Conservation (phyloP, 1,140 invertebrate species). For the Aphaenogaster floridana region DNA sequence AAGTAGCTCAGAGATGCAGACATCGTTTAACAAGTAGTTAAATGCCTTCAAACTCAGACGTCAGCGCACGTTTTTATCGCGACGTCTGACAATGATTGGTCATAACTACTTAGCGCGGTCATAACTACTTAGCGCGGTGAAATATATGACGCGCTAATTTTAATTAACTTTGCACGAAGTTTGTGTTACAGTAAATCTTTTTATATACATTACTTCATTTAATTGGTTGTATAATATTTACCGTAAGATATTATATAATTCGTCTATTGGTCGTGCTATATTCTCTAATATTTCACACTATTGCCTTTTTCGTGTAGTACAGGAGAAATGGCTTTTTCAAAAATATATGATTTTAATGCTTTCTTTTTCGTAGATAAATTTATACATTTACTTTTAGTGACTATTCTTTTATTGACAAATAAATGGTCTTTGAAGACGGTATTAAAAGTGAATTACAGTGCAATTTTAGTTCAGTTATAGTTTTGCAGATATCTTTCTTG, state of each 20-base stretch:
- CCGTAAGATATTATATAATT: not conserved
- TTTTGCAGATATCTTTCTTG: not conserved
- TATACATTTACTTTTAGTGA: not conserved
- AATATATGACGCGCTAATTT: not conserved
- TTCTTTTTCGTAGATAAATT: not conserved
- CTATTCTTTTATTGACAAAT: not conserved
- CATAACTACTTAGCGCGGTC: conserved; percentile 52
- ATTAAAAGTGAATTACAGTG: not conserved
- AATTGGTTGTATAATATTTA: not conserved
- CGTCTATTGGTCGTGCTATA: not conserved
- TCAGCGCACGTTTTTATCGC: conserved; percentile 55
- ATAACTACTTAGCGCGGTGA: conserved; percentile 52
- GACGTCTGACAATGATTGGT: conserved; percentile 52
- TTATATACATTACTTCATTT: not conserved
- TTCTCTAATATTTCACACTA: not conserved
- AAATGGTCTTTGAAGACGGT: not conserved
- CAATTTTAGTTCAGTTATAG: not conserved
- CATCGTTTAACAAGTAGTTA: conserved; percentile 64
- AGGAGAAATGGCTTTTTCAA: not conserved
- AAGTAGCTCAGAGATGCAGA: not conserved
- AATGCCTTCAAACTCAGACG: conserved; percentile 54
- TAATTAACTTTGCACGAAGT: not conserved
- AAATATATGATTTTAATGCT: not conserved
- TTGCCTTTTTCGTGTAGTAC: not conserved
- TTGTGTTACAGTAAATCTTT: not conserved